Base-by-base conservation (phyloP, 1,140 invertebrate species). In the Stenopsyche tienmushanensis region DNA sequence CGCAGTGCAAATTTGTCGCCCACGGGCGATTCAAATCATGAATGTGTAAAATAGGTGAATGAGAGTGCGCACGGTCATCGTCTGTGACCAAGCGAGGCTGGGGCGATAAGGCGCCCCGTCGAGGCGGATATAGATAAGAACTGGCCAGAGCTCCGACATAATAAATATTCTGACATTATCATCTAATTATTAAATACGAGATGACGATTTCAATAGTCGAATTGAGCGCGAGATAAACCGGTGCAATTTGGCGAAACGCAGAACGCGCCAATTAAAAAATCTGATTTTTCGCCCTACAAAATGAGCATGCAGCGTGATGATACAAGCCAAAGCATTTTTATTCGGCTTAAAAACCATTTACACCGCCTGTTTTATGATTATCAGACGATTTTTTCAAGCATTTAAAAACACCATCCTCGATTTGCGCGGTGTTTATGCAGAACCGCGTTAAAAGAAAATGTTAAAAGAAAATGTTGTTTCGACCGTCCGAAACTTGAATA, bases 71-170 rank as follows among this genome's bases (percentile, higher is more conserved):
- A 24, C 52, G 52, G 52, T 54, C 52, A 54, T 24, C 20, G 52
- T 9, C 52, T 15, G 25, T 54, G 52, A 54, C 52, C 52, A 24
- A 20, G 21, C 44, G 18, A 20, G 10, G 10, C 10, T 15, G 44
- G 10, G 21, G 52, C 52, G 52, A 54, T 54, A 54, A 54, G 20
- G 52, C 25, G 52, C 52, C 52, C 52, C 52, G 52, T 24, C 52
- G 52, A 54, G 52, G 52, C 52, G 52, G 52, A 54, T 54, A 54
- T 54, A 54, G 52, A 54, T 54, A 54, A 54, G 24, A 29, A n/a
- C 52, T 5, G 29, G 5, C 29, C 29, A 34, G 29, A 47, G 21
- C 17, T 20, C 47, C 52, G 52, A 54, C 52, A 54, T 18, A 54
- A 54, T 29, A 54, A 26, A 49, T 49, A 54, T 25, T 54, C 23